phyloP scores from a whole-genome alignment of 2,888 invertebrate species.

The Acleris cristana region DNA sequence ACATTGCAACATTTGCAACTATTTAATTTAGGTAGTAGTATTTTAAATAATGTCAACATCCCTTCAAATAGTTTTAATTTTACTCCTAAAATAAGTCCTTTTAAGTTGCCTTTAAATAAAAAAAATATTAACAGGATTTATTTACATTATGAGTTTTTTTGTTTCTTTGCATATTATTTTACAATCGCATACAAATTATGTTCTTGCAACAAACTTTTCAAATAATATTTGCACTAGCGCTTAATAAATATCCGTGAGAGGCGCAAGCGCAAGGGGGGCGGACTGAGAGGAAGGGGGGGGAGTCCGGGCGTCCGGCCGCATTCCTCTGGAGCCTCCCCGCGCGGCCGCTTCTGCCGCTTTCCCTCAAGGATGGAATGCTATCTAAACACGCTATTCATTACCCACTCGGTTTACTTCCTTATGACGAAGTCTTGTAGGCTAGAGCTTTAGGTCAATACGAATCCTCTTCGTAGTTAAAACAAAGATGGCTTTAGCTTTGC shows the following conservation, averaged over 20 bases:
- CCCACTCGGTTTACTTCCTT: slow-evolving; percentile 11
- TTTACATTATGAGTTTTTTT: too few species aligned
- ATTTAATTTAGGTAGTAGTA: too few species aligned
- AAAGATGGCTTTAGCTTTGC: too few species aligned
- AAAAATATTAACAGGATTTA: too few species aligned
- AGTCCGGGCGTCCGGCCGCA: slow-evolving; percentile 66
- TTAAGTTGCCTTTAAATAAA: too few species aligned
- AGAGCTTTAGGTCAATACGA: neutral
- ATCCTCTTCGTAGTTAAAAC: too few species aligned
- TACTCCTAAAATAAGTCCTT: too few species aligned
- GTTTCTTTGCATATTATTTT: too few species aligned
- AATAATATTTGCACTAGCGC: slow-evolving; percentile 29
- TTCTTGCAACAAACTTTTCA: neutral
- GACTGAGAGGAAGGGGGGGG: slow-evolving; percentile 40
- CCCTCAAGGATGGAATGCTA: slow-evolving; percentile 61
- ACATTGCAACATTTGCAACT: too few species aligned
- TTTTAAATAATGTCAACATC: too few species aligned
- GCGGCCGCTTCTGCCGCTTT: slow-evolving; percentile 60
- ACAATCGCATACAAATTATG: neutral
- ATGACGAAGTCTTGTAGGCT: neutral
- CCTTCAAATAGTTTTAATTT: too few species aligned
- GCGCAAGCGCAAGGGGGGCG: slow-evolving; percentile 34
- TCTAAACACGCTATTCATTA: slow-evolving; percentile 50
- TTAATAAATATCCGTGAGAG: slow-evolving; percentile 21
- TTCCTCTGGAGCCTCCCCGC: slow-evolving; percentile 74